These are phyloP conservation scores for Botia kubotai DNA, from an alignment of 2,797 vertebrate species.

Conservation along the genomic window DNA sequence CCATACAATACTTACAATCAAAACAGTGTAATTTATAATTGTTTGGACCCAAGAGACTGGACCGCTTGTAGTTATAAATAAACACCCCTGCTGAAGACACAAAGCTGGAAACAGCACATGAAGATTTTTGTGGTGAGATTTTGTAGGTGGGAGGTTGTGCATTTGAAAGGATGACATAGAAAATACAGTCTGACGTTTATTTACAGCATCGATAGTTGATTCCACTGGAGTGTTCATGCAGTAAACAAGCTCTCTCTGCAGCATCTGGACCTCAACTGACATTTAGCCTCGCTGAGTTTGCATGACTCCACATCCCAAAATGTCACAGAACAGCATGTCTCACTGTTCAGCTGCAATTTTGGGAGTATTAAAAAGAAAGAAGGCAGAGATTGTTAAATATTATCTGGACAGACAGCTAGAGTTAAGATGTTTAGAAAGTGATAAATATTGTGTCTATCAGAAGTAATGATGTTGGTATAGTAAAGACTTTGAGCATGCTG, in stretches of 20 bases:
- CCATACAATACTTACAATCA: too few species aligned
- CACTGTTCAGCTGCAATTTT: background rate
- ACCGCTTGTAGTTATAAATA: too few species aligned
- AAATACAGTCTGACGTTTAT: conserved; percentile 44
- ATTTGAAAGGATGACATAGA: conserved; percentile 6
- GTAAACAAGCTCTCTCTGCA: conserved; percentile 57
- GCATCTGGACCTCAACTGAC: conserved; percentile 66
- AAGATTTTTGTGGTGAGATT: conserved; percentile 28
- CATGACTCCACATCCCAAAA: conserved; percentile 66
- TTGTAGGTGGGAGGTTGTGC: too few species aligned
- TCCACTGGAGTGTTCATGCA: conserved; percentile 62
- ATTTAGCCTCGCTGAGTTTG: conserved; percentile 71
- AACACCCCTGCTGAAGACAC: too few species aligned
- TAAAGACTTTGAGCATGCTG: conserved; percentile 60
- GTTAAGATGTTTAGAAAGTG: conserved; percentile 4
- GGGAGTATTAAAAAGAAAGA: background rate
- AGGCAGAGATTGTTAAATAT: background rate
- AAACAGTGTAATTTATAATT: too few species aligned
- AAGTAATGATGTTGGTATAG: background rate
- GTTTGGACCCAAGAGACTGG: too few species aligned
- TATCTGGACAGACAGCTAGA: background rate
- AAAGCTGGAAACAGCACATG: too few species aligned
- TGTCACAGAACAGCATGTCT: conserved; percentile 59
- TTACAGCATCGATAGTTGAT: conserved; percentile 53
- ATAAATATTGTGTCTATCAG: conserved; percentile 10